Conservation (phyloP, 2,797 vertebrate species). For the Dendrocincla tyrannina region DNA sequence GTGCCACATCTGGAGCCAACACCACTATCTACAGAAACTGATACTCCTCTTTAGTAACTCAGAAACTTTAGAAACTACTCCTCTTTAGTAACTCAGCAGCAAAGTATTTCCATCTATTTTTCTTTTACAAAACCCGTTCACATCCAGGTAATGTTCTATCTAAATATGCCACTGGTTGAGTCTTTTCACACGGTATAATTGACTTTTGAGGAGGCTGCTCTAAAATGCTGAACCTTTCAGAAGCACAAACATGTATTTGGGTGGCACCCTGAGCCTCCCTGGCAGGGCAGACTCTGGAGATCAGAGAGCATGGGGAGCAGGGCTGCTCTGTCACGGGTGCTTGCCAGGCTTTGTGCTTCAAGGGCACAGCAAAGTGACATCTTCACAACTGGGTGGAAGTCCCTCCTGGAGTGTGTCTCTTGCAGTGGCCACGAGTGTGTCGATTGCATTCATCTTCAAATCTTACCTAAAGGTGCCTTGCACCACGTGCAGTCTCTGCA, state of each 20-base stretch:
- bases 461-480: slow-evolving; percentile 27
- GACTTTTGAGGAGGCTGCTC: background rate
- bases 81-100: background rate
- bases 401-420: background rate
- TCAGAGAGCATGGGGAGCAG: background rate
- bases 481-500: background rate
- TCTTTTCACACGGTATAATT: background rate
- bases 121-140: background rate
- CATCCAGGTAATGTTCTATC: background rate
- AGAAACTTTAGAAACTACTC: background rate
- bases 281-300: background rate
- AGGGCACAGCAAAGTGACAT: slow-evolving; percentile 27
- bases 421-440: background rate
- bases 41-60: background rate
- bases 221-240: background rate
- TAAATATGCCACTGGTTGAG: background rate
- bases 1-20: background rate
- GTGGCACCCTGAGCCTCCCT: background rate
- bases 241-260: background rate
- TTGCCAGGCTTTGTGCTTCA: background rate
- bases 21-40: background rate
- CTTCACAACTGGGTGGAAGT: background rate
- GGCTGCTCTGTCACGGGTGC: background rate
- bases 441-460: slow-evolving; percentile 7
- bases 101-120: background rate